Evolutionary conservation across 2,797 vertebrate species (phyloP), one percentile per base, ranked within the genome.

Genomic region (Poecile montanus): DNA sequence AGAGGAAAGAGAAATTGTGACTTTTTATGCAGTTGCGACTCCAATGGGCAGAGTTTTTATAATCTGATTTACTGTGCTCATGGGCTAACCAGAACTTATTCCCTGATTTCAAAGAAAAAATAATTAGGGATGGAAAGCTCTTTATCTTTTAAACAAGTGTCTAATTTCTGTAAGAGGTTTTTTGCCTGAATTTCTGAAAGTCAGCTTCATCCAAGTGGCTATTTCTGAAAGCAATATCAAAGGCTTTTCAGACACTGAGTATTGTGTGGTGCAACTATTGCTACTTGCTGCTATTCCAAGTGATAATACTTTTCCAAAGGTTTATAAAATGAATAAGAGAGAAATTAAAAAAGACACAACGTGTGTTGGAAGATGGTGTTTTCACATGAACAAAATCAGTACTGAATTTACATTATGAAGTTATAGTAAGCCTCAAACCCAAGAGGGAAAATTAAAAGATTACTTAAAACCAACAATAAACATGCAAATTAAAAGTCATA

Each of bases 381-480:
- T 87, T 89, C 16, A 10, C 77, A n/a, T 50, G 83, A 87, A 58
- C 32, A 76, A 80, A 82, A 85, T 87, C 48, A 44, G 68, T 70
- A 30, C 44, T 84, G 88, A 66, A 84, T 94, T 87, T 88, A 60
- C 74, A 54, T 71, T 82, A 42, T 63, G 81, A 90, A 95, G 68
- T 95, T 93, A 85, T 36, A 79, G 65, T 83, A 94, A 96, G 86
- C 88, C 77, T 82, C 77, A 94, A 73, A 95, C 80, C 63, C 62
- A 65, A 75, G 54, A 53, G 75, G 25, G 89, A 89, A 96, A 96
- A 96, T 96, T 91, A 91, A 96, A 97, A 84, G 91, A 87, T 97
- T 96, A 96, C 96, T 98, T 97, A 97, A 94, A 88, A 87, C 91
- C 72, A 62, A 88, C 85, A 61, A 70, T 95, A 95, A 97, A 95